Evolutionary conservation across 2,113 vertebrate species (phyloP).

Genomic region (Meriones unguiculatus): DNA sequence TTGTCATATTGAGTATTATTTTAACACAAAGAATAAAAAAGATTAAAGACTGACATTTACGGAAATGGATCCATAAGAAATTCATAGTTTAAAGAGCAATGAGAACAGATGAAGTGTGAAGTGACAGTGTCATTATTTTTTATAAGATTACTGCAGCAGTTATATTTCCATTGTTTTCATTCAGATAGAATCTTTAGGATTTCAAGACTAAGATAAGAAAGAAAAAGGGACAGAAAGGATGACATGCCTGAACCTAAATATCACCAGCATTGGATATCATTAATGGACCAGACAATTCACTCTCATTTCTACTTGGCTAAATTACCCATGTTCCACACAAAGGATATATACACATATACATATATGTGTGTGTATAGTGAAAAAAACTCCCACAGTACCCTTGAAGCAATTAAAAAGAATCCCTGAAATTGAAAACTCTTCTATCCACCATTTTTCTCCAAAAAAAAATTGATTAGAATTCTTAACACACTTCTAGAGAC

Average conservation of each 20-base stretch:
- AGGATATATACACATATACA: not conserved
- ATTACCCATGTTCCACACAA: not conserved
- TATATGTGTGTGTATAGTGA: not conserved
- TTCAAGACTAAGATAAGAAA: not conserved
- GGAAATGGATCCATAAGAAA: slow-evolving; percentile 71
- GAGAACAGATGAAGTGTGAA: slow-evolving; percentile 72
- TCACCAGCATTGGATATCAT: not conserved
- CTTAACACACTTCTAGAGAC: not conserved
- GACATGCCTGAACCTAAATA: slow-evolving; percentile 41
- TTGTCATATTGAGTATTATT: slow-evolving; percentile 45
- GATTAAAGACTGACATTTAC: slow-evolving; percentile 74
- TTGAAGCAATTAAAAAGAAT: not conserved
- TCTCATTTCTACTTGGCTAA: slow-evolving; percentile 41
- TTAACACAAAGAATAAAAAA: slow-evolving; percentile 70
- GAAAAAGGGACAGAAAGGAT: slow-evolving; percentile 7
- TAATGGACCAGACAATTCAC: slow-evolving; percentile 15
- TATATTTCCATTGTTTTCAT: slow-evolving; percentile 58
- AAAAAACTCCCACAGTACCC: not conserved
- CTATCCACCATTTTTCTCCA: not conserved
- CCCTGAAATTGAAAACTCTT: not conserved
- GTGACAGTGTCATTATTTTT: slow-evolving; percentile 63
- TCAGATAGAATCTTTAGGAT: not conserved
- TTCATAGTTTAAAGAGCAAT: slow-evolving; percentile 74
- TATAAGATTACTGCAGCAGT: slow-evolving; percentile 55
- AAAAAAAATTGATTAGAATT: slow-evolving; percentile 22